Conservation (phyloP, 2,888 invertebrate species). For the Linyphia triangularis region DNA sequence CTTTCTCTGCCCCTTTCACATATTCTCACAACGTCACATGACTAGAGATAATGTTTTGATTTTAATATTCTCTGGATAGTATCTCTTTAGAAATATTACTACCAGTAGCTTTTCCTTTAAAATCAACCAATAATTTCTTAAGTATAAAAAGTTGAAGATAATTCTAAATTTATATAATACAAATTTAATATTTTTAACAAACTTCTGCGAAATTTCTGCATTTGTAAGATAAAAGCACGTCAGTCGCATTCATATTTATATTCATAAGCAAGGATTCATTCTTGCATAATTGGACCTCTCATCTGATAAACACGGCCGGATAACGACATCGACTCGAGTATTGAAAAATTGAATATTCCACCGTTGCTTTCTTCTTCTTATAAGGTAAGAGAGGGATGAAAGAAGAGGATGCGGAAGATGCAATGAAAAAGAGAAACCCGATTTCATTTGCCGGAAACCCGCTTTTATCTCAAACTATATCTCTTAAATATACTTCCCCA, state of each 20-base stretch:
- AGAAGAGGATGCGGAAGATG: neutral
- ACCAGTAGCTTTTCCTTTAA: too few species aligned
- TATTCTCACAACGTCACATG: too few species aligned
- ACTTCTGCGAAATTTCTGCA: neutral
- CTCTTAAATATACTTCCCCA: slow-evolving; percentile 63
- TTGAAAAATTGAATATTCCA: slow-evolving; percentile 3
- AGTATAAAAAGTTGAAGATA: too few species aligned
- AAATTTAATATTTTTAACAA: too few species aligned
- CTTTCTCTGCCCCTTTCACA: too few species aligned
- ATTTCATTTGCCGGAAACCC: slow-evolving; percentile 26
- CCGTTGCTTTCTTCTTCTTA: too few species aligned
- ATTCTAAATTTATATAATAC: too few species aligned
- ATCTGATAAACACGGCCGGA: neutral
- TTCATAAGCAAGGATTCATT: neutral
- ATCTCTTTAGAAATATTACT: too few species aligned
- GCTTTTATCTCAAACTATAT: slow-evolving; percentile 39
- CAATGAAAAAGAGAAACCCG: slow-evolving; percentile 23
- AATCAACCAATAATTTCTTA: too few species aligned
- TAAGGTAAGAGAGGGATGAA: neutral
- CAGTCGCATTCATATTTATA: neutral
- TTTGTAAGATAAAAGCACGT: neutral
- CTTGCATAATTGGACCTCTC: neutral
- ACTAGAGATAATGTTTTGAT: too few species aligned
- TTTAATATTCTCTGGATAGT: too few species aligned
- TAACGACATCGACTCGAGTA: neutral